Evolutionary conservation across 2,888 invertebrate species (phyloP).

Genomic region (Bellardia bayeri): DNA sequence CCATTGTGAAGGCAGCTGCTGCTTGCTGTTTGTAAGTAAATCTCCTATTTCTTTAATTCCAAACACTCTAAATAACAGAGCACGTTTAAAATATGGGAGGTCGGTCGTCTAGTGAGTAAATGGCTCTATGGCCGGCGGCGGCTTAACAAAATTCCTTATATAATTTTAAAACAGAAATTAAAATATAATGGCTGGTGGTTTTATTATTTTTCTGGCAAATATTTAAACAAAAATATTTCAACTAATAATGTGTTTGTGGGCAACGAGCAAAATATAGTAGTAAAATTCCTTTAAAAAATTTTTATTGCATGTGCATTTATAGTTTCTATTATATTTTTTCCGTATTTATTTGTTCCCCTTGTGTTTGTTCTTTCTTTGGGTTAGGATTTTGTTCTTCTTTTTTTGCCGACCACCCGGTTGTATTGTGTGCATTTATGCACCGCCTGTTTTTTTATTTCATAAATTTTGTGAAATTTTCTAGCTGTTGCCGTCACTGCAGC

Average conservation of each 20-base stretch:
- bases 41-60: not conserved
- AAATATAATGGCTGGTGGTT: not conserved
- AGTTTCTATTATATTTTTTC: constrained; percentile 25
- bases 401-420: constrained; percentile 65
- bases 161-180: constrained; percentile 29
- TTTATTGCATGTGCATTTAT: constrained; percentile 47
- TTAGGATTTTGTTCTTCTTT: constrained; percentile 33
- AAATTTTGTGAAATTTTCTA: too few relatives aligned
- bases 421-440: constrained; percentile 58
- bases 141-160: constrained; percentile 56
- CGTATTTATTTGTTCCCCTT: constrained; percentile 35
- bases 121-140: constrained; percentile 23
- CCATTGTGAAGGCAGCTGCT: constrained; percentile 77
- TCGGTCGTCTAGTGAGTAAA: not conserved
- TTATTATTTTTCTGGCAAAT: not conserved
- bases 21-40: not conserved
- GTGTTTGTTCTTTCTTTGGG: constrained; percentile 52
- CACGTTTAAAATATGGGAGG: constrained; percentile 61
- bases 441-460: constrained; percentile 72
- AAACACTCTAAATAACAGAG: constrained; percentile 1
- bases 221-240: not conserved
- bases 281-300: constrained; percentile 19
- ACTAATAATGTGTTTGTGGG: not conserved
- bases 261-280: not conserved
- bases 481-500: not conserved